These are phyloP conservation scores for Microplitis demolitor DNA, from an alignment of 1,140 invertebrate genomes.

Conservation along the genomic window DNA sequence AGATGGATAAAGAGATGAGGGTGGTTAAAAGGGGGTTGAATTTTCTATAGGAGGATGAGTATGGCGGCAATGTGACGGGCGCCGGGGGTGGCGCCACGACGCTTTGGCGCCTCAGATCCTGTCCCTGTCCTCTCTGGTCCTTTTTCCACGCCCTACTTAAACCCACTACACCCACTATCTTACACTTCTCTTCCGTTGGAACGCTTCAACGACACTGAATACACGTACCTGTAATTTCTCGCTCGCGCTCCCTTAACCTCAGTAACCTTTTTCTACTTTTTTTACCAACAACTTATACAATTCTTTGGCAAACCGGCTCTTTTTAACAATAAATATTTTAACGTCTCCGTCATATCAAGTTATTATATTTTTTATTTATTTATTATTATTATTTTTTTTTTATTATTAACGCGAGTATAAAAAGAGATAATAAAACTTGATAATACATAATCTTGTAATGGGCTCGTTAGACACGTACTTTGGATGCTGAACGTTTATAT, in stretches of 20 bases:
- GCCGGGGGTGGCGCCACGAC: constrained; percentile 54
- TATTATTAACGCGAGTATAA: background rate
- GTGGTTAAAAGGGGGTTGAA: background rate
- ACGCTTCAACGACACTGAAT: constrained; percentile 3
- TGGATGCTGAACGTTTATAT: constrained; percentile 8
- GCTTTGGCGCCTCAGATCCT: constrained; percentile 13
- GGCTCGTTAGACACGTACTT: constrained; percentile 18
- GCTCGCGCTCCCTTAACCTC: background rate
- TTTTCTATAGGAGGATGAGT: constrained; percentile 35
- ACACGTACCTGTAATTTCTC: constrained; percentile 18
- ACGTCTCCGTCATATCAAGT: background rate
- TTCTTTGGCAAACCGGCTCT: no score
- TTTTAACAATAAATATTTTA: no score
- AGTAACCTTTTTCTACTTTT: background rate
- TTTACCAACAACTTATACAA: background rate
- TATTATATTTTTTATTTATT: background rate
- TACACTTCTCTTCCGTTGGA: background rate
- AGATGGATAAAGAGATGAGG: background rate
- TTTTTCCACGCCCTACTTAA: background rate
- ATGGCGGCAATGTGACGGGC: constrained; percentile 56
- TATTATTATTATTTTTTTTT: background rate
- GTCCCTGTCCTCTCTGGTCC: background rate
- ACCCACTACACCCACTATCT: background rate
- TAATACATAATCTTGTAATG: constrained; percentile 17
- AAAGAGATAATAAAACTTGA: background rate